Percentiles rank a stretch among this genome's conserved stretches.
Conservation (phyloP, 2,113 vertebrate genomes). For the Pholis gunnellus region DNA sequence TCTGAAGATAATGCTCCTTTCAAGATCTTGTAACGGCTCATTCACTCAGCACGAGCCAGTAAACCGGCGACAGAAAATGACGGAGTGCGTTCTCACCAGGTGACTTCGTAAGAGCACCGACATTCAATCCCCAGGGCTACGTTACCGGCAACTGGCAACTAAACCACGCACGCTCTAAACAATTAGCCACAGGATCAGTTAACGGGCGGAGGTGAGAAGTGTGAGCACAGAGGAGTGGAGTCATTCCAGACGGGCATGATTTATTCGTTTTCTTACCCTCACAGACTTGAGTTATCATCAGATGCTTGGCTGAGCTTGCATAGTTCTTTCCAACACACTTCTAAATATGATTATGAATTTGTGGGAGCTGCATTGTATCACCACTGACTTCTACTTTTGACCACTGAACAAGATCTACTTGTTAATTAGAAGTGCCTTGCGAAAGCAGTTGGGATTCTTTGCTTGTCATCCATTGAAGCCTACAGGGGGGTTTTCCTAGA, state of each 20-base stretch:
- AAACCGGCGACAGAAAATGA: conserved; percentile 12
- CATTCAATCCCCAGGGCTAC: conserved; percentile 46
- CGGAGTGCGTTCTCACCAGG: conserved; percentile 1
- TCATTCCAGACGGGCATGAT: conserved; percentile 19
- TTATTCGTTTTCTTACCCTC: not conserved
- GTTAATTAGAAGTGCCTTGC: not conserved
- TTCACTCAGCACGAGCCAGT: conserved; percentile 28
- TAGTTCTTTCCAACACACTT: not conserved
- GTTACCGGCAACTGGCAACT: conserved; percentile 61
- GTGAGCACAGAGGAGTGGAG: conserved; percentile 32
- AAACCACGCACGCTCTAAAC: conserved; percentile 49
- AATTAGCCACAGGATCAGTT: conserved; percentile 67
- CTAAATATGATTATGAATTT: not conserved
- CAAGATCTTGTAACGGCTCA: not conserved
- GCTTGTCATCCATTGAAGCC: not conserved
- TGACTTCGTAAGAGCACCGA: conserved; percentile 51
- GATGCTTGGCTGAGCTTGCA: not conserved
- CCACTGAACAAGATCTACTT: not conserved
- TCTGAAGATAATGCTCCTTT: too few species aligned
- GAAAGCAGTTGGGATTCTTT: not conserved
- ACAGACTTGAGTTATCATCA: not conserved
- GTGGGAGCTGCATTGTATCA: not conserved
- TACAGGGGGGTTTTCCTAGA: not conserved
- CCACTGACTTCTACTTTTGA: not conserved
- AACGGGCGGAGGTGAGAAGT: conserved; percentile 66